Conservation (phyloP, 1,140 invertebrate species). For the Listronotus bonariensis region DNA sequence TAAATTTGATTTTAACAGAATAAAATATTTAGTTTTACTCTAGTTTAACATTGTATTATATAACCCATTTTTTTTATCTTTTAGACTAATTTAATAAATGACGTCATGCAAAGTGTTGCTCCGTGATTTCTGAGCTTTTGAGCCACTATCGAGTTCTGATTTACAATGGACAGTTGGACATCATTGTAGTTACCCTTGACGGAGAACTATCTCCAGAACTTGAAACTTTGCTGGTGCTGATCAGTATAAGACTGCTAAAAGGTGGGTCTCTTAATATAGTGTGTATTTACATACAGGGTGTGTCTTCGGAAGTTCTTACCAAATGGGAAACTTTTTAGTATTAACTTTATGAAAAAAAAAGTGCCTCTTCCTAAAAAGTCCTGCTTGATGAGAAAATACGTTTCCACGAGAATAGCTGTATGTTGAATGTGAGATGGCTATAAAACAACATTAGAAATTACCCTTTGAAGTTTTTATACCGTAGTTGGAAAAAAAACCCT, state of each 20-base stretch:
- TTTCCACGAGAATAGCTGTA: no score
- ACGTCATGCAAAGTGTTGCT: constrained; percentile 84
- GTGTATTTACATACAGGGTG: no score
- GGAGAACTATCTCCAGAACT: constrained; percentile 67
- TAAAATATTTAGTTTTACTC: background rate
- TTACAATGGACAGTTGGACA: constrained; percentile 85
- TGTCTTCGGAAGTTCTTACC: no score
- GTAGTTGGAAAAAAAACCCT: no score
- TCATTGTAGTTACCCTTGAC: constrained; percentile 80
- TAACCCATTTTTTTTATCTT: constrained; percentile 46
- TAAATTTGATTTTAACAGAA: background rate
- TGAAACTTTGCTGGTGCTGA: constrained; percentile 68
- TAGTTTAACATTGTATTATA: constrained; percentile 59
- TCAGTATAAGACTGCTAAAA: constrained; percentile 65
- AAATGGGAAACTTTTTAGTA: no score
- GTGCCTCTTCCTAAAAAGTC: no score
- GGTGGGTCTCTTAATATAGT: constrained; percentile 42
- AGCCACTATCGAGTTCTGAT: constrained; percentile 70
- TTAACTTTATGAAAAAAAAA: no score
- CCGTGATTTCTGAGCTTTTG: constrained; percentile 72
- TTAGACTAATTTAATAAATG: constrained; percentile 68
- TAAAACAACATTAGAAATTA: no score
- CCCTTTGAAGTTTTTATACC: no score
- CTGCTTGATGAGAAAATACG: no score
- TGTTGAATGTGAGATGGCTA: no score